These are phyloP conservation scores for Xyliphius kryptos DNA, from an alignment of 2,113 vertebrate genomes.

Conservation along the genomic window DNA sequence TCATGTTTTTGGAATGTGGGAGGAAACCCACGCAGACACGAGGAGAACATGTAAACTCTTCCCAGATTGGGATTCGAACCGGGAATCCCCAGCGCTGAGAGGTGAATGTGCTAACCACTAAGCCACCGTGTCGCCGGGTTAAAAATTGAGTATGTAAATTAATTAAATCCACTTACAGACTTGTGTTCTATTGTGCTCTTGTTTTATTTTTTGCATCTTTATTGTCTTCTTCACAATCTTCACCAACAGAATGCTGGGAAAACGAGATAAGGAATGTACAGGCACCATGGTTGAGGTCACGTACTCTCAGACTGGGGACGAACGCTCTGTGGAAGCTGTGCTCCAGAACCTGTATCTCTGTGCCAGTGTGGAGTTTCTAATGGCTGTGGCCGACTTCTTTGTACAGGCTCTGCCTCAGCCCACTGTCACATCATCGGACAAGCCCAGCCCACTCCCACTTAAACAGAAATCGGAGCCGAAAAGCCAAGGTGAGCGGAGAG, in stretches of 20 bases:
- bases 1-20: no score
- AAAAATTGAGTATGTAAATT: no score
- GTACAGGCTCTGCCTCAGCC: constrained; percentile 73
- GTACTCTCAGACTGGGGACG: constrained; percentile 65
- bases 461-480: constrained; percentile 59
- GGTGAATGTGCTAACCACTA: no score
- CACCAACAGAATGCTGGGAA: constrained; percentile 81
- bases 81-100: no score
- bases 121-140: no score
- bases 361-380: constrained; percentile 90
- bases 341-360: constrained; percentile 88
- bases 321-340: constrained; percentile 67
- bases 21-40: no score
- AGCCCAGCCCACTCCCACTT: constrained; percentile 59
- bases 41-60: no score
- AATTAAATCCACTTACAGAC: no score
- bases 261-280: constrained; percentile 61
- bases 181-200: no score
- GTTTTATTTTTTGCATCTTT: no score
- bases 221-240: no score
- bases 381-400: constrained; percentile 90
- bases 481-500: constrained; percentile 48
- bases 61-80: no score
- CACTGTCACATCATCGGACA: constrained; percentile 46
- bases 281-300: constrained; percentile 78